phyloP scores from a whole-genome alignment of 2,113 vertebrate species.

The Macquaria ambigua region DNA sequence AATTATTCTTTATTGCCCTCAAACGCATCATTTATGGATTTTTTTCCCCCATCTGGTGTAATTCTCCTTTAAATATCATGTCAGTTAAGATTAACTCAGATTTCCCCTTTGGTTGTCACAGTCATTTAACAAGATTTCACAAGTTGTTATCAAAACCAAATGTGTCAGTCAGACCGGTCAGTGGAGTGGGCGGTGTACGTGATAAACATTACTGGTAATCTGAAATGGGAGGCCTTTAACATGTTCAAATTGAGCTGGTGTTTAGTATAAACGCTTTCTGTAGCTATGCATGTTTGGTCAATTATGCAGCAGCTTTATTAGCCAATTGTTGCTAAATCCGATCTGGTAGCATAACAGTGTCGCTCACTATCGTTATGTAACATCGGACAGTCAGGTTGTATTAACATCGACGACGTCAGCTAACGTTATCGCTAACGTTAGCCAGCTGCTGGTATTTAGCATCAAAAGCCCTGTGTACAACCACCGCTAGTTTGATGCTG shows the following conservation, averaged over 20 bases:
- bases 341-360: conserved; percentile 10
- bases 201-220: not conserved
- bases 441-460: conserved; percentile 22
- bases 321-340: not conserved
- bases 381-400: conserved; percentile 20
- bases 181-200: conserved; percentile 32
- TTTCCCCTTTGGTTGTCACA: not conserved
- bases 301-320: not conserved
- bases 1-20: not conserved
- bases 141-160: not conserved
- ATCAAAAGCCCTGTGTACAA: not conserved
- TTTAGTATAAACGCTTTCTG: not conserved
- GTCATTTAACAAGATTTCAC: not conserved
- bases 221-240: not conserved
- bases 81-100: not conserved
- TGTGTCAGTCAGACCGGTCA: not conserved
- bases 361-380: conserved; percentile 65
- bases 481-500: not conserved
- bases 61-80: not conserved
- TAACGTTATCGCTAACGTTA: conserved; percentile 42
- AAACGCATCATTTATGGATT: not conserved
- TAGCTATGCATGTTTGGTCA: not conserved
- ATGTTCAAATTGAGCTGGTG: not conserved
- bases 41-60: not conserved
- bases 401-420: conserved; percentile 46